phyloP scores from a whole-genome alignment of 2,888 invertebrate genomes.

The Trachelus tabidus region DNA sequence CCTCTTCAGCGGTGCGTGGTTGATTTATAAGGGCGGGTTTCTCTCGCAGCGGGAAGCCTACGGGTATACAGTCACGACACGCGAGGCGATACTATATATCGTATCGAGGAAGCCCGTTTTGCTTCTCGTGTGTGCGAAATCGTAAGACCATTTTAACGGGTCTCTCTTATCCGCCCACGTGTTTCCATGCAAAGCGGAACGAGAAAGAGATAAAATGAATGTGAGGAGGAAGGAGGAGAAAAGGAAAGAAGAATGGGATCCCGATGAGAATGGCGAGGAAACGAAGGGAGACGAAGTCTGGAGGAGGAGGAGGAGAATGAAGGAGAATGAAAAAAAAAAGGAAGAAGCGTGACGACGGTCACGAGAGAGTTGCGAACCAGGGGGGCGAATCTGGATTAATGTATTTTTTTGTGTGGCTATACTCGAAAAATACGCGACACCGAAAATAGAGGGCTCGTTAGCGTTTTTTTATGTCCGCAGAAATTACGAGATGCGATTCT shows the following conservation, averaged over 20 bases:
- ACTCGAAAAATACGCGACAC: neutral
- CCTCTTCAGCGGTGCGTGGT: constrained; percentile 51
- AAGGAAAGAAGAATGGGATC: neutral
- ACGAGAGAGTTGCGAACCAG: neutral
- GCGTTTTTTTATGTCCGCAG: neutral
- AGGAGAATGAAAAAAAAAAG: neutral
- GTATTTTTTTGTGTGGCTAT: neutral
- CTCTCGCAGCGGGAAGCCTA: constrained; percentile 13
- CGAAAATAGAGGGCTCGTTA: neutral
- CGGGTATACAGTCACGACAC: neutral
- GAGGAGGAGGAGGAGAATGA: neutral
- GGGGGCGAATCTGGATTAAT: neutral
- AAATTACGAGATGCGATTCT: neutral
- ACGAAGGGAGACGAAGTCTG: neutral
- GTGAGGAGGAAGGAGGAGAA: neutral
- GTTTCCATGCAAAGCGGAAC: neutral
- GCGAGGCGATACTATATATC: neutral
- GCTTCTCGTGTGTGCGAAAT: neutral
- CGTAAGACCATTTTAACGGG: neutral
- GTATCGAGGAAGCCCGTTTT: neutral
- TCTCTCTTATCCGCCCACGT: neutral
- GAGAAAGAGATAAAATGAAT: neutral
- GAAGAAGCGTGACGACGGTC: neutral
- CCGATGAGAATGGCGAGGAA: neutral
- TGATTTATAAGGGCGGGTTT: constrained; percentile 46